Base-by-base conservation (phyloP, 53 echinoderm and acorn worm genomes). In the Temnopleurus reevesii region DNA sequence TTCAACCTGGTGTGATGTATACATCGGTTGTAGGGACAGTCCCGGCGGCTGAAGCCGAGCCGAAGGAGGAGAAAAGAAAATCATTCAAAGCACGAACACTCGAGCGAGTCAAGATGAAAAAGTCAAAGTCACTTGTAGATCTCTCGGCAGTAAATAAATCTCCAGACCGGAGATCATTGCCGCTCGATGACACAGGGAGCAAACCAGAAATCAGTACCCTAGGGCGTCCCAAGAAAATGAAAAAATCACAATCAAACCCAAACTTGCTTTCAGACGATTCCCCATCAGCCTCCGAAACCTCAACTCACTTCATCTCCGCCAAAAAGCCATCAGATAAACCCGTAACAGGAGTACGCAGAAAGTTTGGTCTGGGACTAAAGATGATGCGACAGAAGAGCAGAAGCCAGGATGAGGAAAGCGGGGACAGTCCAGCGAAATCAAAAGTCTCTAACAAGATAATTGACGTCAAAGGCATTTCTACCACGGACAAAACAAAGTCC, bases 361-460 rank as follows among this genome's bases (percentile, higher is more conserved):
- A 87, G 71, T 87, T 87, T 71, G 88, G 88, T 21, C 28, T 87
- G 9, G 88, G 88, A 27, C 31, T 87, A 53, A 87, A 87, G 53
- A 66, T 87, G 71, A 64, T 66, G 65, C 30, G 88, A 7, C 71
- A 65, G 66, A 87, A 87, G 88, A 87, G 88, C 46, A 15, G 15
- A 17, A 66, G 51, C 24, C 88, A 65, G 24, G 53, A 66, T 34
- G 71, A 66, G 10, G 88, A 87, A 8, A 31, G 71, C 7, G 71
- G 53, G 18, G 71, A 87, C 8, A 86, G 30, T 21, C n/a, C 54
- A 54, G 55, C 55, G 6, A 83, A 83, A 56, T 26, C 83, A 47
- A 86, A 86, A 46, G n/a, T 30, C 2, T 44, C 58, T 29, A 65
- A 64, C 2, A 65, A 84, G 18, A 36, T 36, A 19, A 87, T 33